Evolutionary conservation across 2,113 vertebrate genomes (phyloP).

Genomic region (Odontophorus gujanensis): DNA sequence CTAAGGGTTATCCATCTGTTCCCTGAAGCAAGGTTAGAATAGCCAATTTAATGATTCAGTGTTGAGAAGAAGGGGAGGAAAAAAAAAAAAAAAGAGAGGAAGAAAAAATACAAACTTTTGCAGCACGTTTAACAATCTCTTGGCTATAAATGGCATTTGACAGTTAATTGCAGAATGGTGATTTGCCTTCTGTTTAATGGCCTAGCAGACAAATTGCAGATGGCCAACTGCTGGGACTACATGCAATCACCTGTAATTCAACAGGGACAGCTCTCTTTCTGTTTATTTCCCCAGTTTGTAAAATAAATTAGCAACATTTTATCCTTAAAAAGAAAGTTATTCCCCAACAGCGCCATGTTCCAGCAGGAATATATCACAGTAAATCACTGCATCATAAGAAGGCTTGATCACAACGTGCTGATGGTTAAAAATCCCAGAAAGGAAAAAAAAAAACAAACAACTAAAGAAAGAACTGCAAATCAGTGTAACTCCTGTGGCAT

Average conservation of each 20-base stretch:
- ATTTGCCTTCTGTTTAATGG: background rate
- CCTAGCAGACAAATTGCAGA: background rate
- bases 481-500: background rate
- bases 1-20: conserved; percentile 31
- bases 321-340: background rate
- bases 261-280: background rate
- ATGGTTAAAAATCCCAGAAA: background rate
- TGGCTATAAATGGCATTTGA: conserved; percentile 30
- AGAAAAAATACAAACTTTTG: background rate
- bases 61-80: background rate
- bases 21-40: conserved; percentile 42
- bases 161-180: background rate
- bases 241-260: accelerated
- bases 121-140: conserved; percentile 5
- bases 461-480: background rate
- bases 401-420: background rate
- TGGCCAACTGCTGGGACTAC: background rate
- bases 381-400: background rate
- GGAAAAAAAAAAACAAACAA: too few relatives aligned
- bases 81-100: background rate
- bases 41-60: background rate
- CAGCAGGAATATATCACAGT: background rate
- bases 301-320: background rate
- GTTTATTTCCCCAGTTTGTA: background rate
- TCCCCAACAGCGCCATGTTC: background rate